A percentile compares a stretch with the other conserved stretches of the same genome.
Evolutionary conservation across 2,113 vertebrate genomes (phyloP).

Genomic region (Pipa parva): DNA sequence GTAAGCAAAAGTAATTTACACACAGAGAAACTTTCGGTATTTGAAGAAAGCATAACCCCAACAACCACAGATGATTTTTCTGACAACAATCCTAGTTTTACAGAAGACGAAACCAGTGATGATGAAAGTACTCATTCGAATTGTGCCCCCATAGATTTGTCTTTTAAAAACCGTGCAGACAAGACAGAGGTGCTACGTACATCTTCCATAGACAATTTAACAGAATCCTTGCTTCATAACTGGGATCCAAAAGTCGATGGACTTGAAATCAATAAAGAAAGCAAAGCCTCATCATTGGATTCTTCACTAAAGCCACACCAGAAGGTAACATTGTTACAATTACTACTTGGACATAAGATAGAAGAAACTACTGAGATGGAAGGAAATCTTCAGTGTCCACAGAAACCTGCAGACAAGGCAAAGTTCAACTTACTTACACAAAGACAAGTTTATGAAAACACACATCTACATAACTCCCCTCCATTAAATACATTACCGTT

Average conservation of each 20-base stretch:
- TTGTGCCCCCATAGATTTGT: slow-evolving; percentile 93
- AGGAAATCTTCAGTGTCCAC: slow-evolving; percentile 65
- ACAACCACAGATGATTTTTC: slow-evolving; percentile 87
- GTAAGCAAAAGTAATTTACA: slow-evolving; percentile 73
- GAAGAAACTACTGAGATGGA: slow-evolving; percentile 73
- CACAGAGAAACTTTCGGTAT: slow-evolving; percentile 66
- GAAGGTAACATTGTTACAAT: slow-evolving; percentile 90
- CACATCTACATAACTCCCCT: slow-evolving; percentile 60
- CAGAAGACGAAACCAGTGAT: slow-evolving; percentile 89
- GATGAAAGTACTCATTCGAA: slow-evolving; percentile 90
- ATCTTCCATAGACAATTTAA: slow-evolving; percentile 84
- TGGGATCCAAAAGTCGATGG: slow-evolving; percentile 85
- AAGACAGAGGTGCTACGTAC: slow-evolving; percentile 60
- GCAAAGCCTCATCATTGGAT: slow-evolving; percentile 71
- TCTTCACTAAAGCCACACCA: slow-evolving; percentile 81
- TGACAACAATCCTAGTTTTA: slow-evolving; percentile 81
- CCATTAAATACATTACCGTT: slow-evolving; percentile 71
- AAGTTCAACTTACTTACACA: slow-evolving; percentile 65
- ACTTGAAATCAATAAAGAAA: slow-evolving; percentile 63
- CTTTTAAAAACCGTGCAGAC: slow-evolving; percentile 74
- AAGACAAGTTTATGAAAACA: slow-evolving; percentile 67
- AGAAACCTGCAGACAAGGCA: slow-evolving; percentile 62
- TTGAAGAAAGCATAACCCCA: slow-evolving; percentile 78
- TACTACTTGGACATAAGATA: slow-evolving; percentile 87
- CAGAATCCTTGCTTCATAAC: slow-evolving; percentile 84